phyloP scores from a whole-genome alignment of 2,797 vertebrate species.

The Periophthalmus magnuspinnatus region DNA sequence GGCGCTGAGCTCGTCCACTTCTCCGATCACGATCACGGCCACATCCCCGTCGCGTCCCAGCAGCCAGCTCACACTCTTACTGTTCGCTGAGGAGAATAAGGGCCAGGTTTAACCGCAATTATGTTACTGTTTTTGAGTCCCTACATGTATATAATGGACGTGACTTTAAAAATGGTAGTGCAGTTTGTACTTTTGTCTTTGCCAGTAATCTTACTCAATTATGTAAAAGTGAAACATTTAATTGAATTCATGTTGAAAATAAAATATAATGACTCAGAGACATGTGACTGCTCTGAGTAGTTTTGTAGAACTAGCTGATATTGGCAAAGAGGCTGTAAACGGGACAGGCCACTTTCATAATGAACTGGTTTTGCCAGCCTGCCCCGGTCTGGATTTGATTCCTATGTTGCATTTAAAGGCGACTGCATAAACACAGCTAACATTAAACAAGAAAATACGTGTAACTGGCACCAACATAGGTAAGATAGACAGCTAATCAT shows the following conservation, averaged over 20 bases:
- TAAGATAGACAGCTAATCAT: neutral
- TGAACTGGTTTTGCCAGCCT: conserved; percentile 76
- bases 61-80: conserved; percentile 79
- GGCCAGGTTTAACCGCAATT: neutral
- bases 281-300: conserved; percentile 28
- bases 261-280: conserved; percentile 4
- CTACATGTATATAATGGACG: neutral
- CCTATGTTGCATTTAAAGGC: conserved; percentile 40
- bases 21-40: conserved; percentile 75
- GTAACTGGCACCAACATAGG: conserved; percentile 11
- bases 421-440: conserved; percentile 33
- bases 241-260: neutral
- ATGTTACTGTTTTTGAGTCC: too few species aligned
- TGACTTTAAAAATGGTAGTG: neutral
- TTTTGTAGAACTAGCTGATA: conserved; percentile 21
- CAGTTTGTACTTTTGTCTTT: neutral
- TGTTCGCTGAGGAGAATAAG: conserved; percentile 59
- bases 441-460: conserved; percentile 29
- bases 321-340: conserved; percentile 28
- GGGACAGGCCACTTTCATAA: conserved; percentile 28
- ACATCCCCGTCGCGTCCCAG: conserved; percentile 79
- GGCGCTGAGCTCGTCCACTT: conserved; percentile 74
- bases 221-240: neutral
- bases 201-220: neutral
- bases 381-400: conserved; percentile 51